phyloP scores from a whole-genome alignment of 2,888 invertebrate genomes.

The Trissoscelio sp. region DNA sequence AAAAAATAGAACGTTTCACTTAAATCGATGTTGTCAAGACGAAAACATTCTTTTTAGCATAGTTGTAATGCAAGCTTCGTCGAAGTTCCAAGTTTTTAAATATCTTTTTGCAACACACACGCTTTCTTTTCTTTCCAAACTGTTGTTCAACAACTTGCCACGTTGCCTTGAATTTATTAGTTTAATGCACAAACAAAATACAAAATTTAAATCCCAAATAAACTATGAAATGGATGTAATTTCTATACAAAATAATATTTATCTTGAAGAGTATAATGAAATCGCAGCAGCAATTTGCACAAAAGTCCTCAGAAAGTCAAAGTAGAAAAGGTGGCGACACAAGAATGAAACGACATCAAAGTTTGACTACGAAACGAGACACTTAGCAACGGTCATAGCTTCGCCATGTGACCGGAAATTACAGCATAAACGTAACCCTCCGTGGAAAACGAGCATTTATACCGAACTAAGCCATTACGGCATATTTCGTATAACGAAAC shows the following conservation, averaged over 20 bases:
- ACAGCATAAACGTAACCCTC: slow-evolving; percentile 75
- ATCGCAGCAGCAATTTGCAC: slow-evolving; percentile 37
- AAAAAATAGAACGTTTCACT: neutral
- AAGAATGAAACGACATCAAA: slow-evolving; percentile 56
- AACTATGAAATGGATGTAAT: too few relatives aligned
- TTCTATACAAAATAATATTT: neutral
- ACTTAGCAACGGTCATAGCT: slow-evolving; percentile 57
- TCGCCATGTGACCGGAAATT: slow-evolving; percentile 71
- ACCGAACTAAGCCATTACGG: slow-evolving; percentile 54
- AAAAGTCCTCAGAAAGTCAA: slow-evolving; percentile 6
- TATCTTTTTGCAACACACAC: slow-evolving; percentile 17
- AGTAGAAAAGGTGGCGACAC: slow-evolving; percentile 43
- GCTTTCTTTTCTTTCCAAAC: slow-evolving; percentile 6
- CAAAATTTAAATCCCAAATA: too few relatives aligned
- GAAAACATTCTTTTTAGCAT: slow-evolving; percentile 18
- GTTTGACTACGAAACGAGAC: slow-evolving; percentile 54
- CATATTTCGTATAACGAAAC: slow-evolving; percentile 59
- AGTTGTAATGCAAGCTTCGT: slow-evolving; percentile 9
- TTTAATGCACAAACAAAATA: slow-evolving; percentile 11
- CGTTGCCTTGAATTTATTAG: slow-evolving; percentile 24
- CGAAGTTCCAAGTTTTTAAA: slow-evolving; percentile 14
- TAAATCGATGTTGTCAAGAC: slow-evolving; percentile 1
- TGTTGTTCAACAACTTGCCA: slow-evolving; percentile 25
- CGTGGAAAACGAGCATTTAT: slow-evolving; percentile 70
- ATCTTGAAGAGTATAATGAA: neutral